A percentile compares a stretch with the other conserved stretches of the same genome.
phyloP scores from a whole-genome alignment of 53 echinoderm and acorn worm genomes.

The Holothuria scabra region DNA sequence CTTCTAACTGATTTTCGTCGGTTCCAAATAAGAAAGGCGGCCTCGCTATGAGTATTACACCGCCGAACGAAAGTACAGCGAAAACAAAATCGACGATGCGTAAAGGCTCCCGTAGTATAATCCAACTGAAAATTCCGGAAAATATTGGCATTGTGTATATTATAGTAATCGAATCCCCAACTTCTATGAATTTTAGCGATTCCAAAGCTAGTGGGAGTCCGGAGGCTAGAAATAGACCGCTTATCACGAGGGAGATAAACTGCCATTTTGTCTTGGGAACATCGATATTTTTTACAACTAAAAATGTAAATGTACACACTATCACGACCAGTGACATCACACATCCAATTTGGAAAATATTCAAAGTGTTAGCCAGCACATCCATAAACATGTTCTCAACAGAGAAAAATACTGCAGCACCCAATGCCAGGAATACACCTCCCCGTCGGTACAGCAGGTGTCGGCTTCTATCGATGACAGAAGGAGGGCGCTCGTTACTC shows the following conservation, averaged over 20 bases:
- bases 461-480: background rate
- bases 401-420: constrained; percentile 36
- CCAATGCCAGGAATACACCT: constrained; percentile 19
- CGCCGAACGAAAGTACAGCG: constrained; percentile 33
- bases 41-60: constrained; percentile 38
- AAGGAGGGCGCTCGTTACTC: no score
- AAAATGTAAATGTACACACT: background rate
- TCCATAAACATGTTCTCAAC: constrained; percentile 41
- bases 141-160: constrained; percentile 45
- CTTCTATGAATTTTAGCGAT: constrained; percentile 32
- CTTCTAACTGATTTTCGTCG: background rate
- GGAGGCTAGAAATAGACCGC: constrained; percentile 1
- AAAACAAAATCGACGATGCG: constrained; percentile 34
- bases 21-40: constrained; percentile 37
- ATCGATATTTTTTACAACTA: background rate
- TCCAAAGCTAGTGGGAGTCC: constrained; percentile 11
- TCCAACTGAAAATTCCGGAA: constrained; percentile 43
- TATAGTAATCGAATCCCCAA: constrained; percentile 36
- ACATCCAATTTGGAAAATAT: constrained; percentile 1
- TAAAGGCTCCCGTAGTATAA: constrained; percentile 34
- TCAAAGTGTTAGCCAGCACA: background rate
- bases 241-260: constrained; percentile 19
- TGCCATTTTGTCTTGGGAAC: constrained; percentile 29
- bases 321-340: constrained; percentile 1
- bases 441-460: background rate